Percentiles rank a stretch among this genome's conserved stretches.
Conservation (phyloP, 2,797 vertebrate species). For the Lepidocolaptes lacrymiger region DNA sequence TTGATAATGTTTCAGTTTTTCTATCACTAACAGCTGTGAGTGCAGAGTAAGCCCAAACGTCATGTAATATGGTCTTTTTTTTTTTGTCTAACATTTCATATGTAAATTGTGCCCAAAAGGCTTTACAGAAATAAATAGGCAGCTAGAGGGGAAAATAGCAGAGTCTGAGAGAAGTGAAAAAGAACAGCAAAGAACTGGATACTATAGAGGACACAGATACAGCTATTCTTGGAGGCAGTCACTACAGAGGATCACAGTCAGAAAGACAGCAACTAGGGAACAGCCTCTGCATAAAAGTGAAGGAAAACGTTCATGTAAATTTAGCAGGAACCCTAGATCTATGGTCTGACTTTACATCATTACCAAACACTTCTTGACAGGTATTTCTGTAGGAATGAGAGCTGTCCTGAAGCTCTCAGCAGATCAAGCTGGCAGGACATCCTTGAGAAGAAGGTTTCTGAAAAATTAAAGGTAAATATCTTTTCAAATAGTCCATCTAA, state of each 20-base stretch:
- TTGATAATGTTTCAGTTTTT: slow-evolving; percentile 47
- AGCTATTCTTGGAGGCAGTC: neutral
- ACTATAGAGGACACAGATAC: neutral
- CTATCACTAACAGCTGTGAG: slow-evolving; percentile 56
- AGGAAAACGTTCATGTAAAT: neutral
- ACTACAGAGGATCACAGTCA: neutral
- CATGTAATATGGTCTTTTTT: neutral
- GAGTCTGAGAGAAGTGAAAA: neutral
- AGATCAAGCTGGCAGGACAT: neutral
- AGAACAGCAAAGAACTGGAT: neutral
- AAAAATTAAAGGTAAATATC: neutral
- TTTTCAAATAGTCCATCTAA: neutral
- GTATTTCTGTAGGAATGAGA: neutral
- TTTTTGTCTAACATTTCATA: neutral
- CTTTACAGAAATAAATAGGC: neutral
- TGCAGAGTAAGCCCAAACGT: slow-evolving; percentile 2
- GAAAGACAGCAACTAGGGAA: neutral
- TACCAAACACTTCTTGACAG: neutral
- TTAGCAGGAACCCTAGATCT: neutral
- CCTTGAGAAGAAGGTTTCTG: neutral
- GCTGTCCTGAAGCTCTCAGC: neutral
- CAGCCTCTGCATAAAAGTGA: neutral
- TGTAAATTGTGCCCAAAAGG: neutral
- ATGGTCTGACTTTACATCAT: neutral
- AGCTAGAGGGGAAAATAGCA: neutral